Evolutionary conservation across 2,888 invertebrate species (phyloP), one percentile per base, ranked within the genome.

Genomic region (Choreutis nemorana): DNA sequence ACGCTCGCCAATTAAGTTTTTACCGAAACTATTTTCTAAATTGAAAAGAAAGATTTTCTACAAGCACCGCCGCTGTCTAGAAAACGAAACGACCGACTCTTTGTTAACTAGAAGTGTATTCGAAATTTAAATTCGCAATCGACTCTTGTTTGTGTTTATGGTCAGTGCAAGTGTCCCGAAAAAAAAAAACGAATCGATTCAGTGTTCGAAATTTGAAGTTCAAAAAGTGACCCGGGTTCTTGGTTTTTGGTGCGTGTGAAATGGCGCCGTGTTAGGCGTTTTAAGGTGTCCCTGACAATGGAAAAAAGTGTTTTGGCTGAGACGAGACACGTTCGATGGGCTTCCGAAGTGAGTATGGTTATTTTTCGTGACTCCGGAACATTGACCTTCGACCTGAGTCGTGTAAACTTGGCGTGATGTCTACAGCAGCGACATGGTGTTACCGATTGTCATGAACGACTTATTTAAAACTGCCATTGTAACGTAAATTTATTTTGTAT

Each of bases 251-350:
- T 44, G 49, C 50, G 30, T 40, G 38, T 72, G 72, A 66, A 44
- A 73, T 75, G 68, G n/a, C n/a, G n/a, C n/a, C n/a, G n/a, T n/a
- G n/a, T n/a, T n/a, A n/a, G n/a, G n/a, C n/a, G n/a, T n/a, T n/a
- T n/a, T n/a, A n/a, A n/a, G n/a, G n/a, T n/a, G 39, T 44, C 43
- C 50, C 35, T 53, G 56, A 70, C 48, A 55, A 78, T 77, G 77
- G 77, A 77, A 60, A 60, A 62, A 54, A 77, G 77, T 64, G 62
- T 73, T 55, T 59, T 73, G 53, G 73, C 72, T 43, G 62, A 54
- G 37, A 52, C 67, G 36, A 62, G 58, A 38, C 72, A 72, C 47
- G 71, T 78, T 37, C 71, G 67, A 39, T 78, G 77, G 77, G 73
- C 72, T 49, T 65, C 73, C 41, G 63, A 75, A 48, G 77, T 78